Conservation (phyloP, 2,888 invertebrate genomes). For the Cheilosia grossa region DNA sequence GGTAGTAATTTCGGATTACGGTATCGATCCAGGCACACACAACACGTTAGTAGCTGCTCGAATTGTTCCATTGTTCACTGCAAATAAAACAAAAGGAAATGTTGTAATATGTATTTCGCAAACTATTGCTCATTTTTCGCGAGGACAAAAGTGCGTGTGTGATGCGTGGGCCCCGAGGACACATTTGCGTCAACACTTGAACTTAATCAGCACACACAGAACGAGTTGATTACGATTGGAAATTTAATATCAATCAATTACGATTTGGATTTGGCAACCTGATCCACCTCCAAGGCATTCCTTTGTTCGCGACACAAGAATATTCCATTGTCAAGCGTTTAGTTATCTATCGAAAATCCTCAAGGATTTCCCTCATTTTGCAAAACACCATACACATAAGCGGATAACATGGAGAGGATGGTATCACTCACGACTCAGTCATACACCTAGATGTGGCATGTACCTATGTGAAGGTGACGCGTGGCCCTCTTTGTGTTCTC, state of each 20-base stretch:
- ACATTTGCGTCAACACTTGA: no score
- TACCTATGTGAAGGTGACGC: not conserved
- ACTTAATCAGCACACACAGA: no score
- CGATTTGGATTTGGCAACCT: no score
- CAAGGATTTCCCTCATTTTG: conserved; percentile 15
- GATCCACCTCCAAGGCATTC: conserved; percentile 1
- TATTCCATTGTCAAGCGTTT: conserved; percentile 22
- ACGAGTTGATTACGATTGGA: no score
- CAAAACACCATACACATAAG: conserved; percentile 8
- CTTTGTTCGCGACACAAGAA: not conserved
- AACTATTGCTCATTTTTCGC: no score
- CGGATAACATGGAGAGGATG: conserved; percentile 12
- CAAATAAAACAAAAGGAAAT: conserved; percentile 63
- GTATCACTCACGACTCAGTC: not conserved
- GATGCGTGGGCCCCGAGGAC: no score
- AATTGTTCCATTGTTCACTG: conserved; percentile 93
- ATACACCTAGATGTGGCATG: not conserved
- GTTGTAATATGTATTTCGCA: not conserved
- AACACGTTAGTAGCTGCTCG: conserved; percentile 98
- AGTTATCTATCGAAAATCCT: conserved; percentile 27
- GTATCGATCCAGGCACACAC: conserved; percentile 98
- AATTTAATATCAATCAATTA: no score
- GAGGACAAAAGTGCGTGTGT: no score
- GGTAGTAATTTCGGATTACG: conserved; percentile 98
- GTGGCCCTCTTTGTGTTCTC: not conserved